Base-by-base conservation (phyloP, 1,140 invertebrate genomes). In the Drosophila bocqueti region DNA sequence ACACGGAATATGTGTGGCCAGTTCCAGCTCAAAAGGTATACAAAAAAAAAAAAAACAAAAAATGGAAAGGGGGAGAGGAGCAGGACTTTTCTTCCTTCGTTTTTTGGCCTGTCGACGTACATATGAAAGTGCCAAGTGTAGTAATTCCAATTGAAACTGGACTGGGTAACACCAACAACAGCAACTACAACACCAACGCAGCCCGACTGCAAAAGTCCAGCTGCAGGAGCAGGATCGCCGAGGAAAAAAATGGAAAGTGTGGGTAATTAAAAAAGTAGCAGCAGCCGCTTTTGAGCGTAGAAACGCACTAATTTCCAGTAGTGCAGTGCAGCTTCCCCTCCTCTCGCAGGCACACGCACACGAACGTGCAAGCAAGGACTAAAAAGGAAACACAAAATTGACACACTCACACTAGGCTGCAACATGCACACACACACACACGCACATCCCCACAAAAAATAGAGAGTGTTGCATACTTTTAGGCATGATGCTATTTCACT, bases 201-300 rank as follows among this genome's bases (percentile, higher is more conserved):
- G 38, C 47, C 50, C 50, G 72, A 69, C 76, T 67, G 75, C 76
- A 76, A 83, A 67, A 83, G 82, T 55, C 52, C 67, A 15, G 74
- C 24, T 45, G 64, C 49, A 61, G 50, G 46, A 77, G 43, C 54
- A 61, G 46, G 34, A 59, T 73, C 45, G 46, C 60, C 63, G 10
- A 45, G 34, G 34, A 43, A 64, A 52, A 76, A 84, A 86, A 85
- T 66, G 43, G 67, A 68, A 87, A 91, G 85, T 91, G 85, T 90
- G 85, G 85, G 85, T 90, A 90, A 90, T 90, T 90, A 90, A 90
- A 91, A 90, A 86, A 84, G 76, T 86, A 90, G 85, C 67, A 86
- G 79, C 79, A 79, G 83, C 79, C 69, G 73, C 81, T 87, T 87
- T 87, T 89, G 85, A 90, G 74, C 84, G 84, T 89, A 89, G 84